Base-by-base conservation (phyloP, 2,113 vertebrate species). In the Spilogale gracilis region DNA sequence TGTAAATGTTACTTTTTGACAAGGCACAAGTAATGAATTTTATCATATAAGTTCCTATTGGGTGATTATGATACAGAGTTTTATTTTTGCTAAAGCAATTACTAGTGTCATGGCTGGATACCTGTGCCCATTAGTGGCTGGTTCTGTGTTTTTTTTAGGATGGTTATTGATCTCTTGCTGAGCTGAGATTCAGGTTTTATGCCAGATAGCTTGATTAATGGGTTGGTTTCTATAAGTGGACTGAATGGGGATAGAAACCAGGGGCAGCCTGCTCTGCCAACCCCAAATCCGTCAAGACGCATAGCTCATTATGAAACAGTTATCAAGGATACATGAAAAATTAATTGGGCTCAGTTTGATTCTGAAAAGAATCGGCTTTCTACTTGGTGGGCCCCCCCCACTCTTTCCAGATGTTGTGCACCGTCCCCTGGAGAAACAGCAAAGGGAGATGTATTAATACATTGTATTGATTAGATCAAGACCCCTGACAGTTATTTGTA, bases 381-480 rank as follows among this genome's bases (percentile, higher is more conserved):
- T 97, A 98, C 98, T 99, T 98, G 98, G 98, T 98, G 97, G 96
- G 90, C 96, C 99, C 98, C 98, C 98, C 99, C 99, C 98, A 98
- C 99, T 99, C 99, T 99, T 99, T 99, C 99, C 99, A 99, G 99
- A 99, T 99, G 99, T 99, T 99, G 98, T 98, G 97, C 97, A 91
- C 99, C 98, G 98, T 98, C 99, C 99, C 99, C 99, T 99, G 98
- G 99, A 99, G 99, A 99, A 99, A 98, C 99, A 99, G 99, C 98
- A 97, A 99, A 99, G 99, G 99, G 99, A 99, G 99, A 99, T 99
- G 99, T 99, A 99, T 99, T 99, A 99, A 99, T 99, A 99, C 99
- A 99, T 99, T 99, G 99, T 99, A 99, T 99, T 99, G 99, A 99
- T 99, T 99, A 99, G 99, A 99, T 99, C 99, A 99, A 99, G 99